Base-by-base conservation (phyloP, 1,140 invertebrate species). In the Drosophila micromelanica region DNA sequence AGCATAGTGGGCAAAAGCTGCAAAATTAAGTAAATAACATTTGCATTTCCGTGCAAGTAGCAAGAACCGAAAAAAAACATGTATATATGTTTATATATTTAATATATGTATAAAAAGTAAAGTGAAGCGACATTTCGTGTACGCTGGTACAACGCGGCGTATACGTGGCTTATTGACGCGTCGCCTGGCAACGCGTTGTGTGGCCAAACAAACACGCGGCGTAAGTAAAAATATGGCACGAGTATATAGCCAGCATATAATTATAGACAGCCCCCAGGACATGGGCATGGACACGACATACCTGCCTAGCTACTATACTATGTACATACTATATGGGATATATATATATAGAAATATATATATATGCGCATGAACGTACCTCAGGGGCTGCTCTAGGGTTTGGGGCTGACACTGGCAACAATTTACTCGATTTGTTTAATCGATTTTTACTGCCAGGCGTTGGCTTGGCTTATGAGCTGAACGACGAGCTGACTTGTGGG, bases 341-440 rank as follows among this genome's bases (percentile, higher is more conserved):
- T 32, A 40, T 68, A 54, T 17, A 6, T 51, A 27, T 59, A 17
- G 11, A 12, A 1, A 17, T 17, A 17, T 17, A 17, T 17, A 17
- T 17, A 17, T 17, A 17, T 2, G 17, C 17, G 17, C 17, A 17
- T 17, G 17, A 17, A 17, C 17, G 17, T 17, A 17, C 7, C 20
- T 12, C 54, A 4, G 17, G 5, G 40, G 12, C 23, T 2, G 23
- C 23, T 27, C 23, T 4, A 27, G 12, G 45, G 30, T 32, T 62
- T 27, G 15, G n/a, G n/a, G n/a, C 17, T 46, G 73, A 67, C 65
- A 68, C 72, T 81, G 78, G 78, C 80, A 82, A 87, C 82, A 87
- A 78, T 86, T 86, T 82, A 73, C 75, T 89, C 84, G 79, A 89
- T 90, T 89, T 89, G 84, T 89, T 89, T 89, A 89, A 89, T 89